Evolutionary conservation across 1,140 invertebrate genomes (phyloP), one percentile per base, ranked within the genome.

Genomic region (Streblospio benedicti): DNA sequence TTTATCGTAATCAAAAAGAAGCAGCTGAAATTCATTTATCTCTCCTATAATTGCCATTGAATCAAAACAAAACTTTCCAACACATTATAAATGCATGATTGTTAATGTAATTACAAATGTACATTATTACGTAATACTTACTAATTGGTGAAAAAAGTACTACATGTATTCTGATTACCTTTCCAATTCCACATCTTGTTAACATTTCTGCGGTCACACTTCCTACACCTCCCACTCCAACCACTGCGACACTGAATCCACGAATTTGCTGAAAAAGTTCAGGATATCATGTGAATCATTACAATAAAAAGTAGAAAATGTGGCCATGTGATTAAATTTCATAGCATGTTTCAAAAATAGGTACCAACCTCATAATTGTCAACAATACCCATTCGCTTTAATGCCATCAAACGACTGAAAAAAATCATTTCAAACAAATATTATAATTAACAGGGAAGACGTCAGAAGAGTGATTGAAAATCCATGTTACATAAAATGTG

Each of bases 141-240:
- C 16, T 27, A 23, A 27, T 2, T 9, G 25, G 30, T 4, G n/a
- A 51, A 38, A 63, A 31, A 61, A 57, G 43, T 57, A 59, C 25
- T 49, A 30, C 20, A 41, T 18, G 50, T 38, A n/a, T 35, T 1
- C 6, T 61, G 53, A 18, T 74, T 78, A 91, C 87, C 81, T 97
- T 97, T 66, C 96, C 97, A 69, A 99, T 92, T 28, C 96, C 97
- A 81, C 97, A 99, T 64, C 97, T 84, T 12, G 83, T 83, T 28
- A 99, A 81, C 97, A 99, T 99, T 83, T 99, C 97, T 57, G 97
- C 95, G 9, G 97, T 94, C 2, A 99, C 97, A 81, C 92, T 96
- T 18, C 97, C 97, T 57, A 99, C 95, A 54, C 97, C 97, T 49
- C 97, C 97, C 14, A 99, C 87, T n/a, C 97, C 97, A 27, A 99